Evolutionary conservation across 2,888 invertebrate genomes (phyloP).

Genomic region (Callinectes sapidus): DNA sequence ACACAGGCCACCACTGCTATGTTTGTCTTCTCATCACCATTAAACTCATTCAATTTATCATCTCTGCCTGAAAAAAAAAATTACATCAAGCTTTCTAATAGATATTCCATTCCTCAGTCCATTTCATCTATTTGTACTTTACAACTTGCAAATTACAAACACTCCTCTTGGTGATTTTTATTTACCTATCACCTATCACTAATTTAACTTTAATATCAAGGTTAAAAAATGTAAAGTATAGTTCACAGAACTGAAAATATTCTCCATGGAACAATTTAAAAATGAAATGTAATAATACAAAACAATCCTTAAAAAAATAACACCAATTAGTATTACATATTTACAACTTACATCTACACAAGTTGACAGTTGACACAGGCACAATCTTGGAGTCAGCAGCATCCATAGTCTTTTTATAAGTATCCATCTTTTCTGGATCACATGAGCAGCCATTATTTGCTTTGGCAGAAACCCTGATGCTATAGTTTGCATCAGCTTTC

Average conservation of each 20-base stretch:
- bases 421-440: background rate
- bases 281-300: background rate
- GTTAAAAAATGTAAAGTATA: background rate
- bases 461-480: background rate
- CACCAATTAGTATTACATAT: background rate
- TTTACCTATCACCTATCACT: too few species aligned
- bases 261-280: background rate
- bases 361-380: background rate
- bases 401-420: background rate
- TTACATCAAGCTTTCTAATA: background rate
- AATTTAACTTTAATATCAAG: background rate
- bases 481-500: background rate
- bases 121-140: too few species aligned
- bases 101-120: background rate
- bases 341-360: background rate
- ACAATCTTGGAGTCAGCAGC: background rate
- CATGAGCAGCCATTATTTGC: background rate
- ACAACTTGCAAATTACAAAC: background rate
- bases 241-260: background rate
- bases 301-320: background rate
- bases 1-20: slow-evolving; percentile 46
- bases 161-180: background rate
- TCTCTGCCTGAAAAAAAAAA: background rate
- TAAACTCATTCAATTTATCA: background rate
- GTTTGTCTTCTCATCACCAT: background rate